A percentile compares a stretch with the other conserved stretches of the same genome.
phyloP scores from a whole-genome alignment of 2,797 vertebrate genomes.

The Notolabrus celidotus region DNA sequence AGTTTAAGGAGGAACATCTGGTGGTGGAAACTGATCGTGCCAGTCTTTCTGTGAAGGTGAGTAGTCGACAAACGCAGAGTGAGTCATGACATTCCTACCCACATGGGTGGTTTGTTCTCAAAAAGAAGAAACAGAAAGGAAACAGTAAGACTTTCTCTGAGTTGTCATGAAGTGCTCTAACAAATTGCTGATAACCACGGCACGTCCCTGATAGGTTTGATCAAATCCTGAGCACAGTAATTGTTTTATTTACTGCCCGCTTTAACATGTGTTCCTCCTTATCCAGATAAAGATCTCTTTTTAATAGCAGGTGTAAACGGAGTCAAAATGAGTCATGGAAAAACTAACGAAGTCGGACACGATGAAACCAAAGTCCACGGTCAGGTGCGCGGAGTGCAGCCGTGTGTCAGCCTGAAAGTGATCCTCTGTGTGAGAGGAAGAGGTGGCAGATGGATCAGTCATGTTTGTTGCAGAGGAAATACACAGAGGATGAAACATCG shows the following conservation, averaged over 20 bases:
- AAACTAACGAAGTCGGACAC: constrained; percentile 29
- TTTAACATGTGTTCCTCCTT: constrained; percentile 14
- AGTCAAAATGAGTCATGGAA: constrained; percentile 67
- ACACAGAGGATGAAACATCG: background rate
- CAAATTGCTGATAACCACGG: background rate
- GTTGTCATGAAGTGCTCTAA: background rate
- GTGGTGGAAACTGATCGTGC: background rate
- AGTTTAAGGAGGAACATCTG: constrained; percentile 7
- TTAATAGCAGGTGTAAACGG: constrained; percentile 70
- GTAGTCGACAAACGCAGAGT: constrained; percentile 7
- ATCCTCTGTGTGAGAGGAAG: background rate
- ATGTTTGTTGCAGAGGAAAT: too few relatives aligned
- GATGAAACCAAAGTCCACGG: constrained; percentile 48
- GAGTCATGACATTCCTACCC: constrained; percentile 22
- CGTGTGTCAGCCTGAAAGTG: background rate
- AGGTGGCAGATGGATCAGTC: background rate
- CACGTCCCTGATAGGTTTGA: background rate
- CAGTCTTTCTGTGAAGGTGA: constrained; percentile 18
- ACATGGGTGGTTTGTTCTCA: constrained; percentile 17
- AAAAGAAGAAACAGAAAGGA: background rate
- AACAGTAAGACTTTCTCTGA: background rate
- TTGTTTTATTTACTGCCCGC: background rate
- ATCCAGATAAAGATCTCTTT: constrained; percentile 42
- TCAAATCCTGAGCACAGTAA: background rate
- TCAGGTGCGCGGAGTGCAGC: constrained; percentile 41